phyloP scores from a whole-genome alignment of 2,888 invertebrate genomes.

The Phytoseiulus persimilis region DNA sequence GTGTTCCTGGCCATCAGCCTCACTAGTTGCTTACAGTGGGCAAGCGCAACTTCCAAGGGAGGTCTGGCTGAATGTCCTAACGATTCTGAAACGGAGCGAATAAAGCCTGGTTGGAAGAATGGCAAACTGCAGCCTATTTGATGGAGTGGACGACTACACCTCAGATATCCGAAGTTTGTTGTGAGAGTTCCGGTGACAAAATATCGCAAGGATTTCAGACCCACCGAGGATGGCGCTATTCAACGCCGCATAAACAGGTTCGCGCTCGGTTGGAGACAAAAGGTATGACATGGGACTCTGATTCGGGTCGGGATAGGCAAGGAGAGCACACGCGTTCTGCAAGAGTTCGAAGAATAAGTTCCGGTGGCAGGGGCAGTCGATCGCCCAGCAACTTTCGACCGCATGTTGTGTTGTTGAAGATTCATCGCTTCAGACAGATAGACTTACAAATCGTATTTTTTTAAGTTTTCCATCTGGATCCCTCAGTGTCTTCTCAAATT shows the following conservation, averaged over 20 bases:
- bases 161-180: no score
- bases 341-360: constrained; percentile 44
- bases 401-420: not conserved
- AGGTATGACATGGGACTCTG: constrained; percentile 93
- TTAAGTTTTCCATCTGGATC: constrained; percentile 8
- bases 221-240: constrained; percentile 94
- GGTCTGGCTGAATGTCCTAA: constrained; percentile 81
- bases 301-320: constrained; percentile 97
- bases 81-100: constrained; percentile 61
- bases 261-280: constrained; percentile 83
- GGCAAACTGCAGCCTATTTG: no score
- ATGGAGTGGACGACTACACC: no score
- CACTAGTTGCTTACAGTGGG: constrained; percentile 79
- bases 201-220: no score
- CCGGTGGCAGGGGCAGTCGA: constrained; percentile 32
- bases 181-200: no score
- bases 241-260: constrained; percentile 85
- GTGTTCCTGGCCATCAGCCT: constrained; percentile 79
- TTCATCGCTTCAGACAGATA: not conserved
- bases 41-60: constrained; percentile 81
- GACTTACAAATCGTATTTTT: constrained; percentile 18
- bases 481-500: not conserved
- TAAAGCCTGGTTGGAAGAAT: no score
- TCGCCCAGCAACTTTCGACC: not conserved
- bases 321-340: constrained; percentile 91